These are phyloP conservation scores for Ectemnius continuus DNA, from an alignment of 2,888 invertebrate species.

Conservation along the genomic window DNA sequence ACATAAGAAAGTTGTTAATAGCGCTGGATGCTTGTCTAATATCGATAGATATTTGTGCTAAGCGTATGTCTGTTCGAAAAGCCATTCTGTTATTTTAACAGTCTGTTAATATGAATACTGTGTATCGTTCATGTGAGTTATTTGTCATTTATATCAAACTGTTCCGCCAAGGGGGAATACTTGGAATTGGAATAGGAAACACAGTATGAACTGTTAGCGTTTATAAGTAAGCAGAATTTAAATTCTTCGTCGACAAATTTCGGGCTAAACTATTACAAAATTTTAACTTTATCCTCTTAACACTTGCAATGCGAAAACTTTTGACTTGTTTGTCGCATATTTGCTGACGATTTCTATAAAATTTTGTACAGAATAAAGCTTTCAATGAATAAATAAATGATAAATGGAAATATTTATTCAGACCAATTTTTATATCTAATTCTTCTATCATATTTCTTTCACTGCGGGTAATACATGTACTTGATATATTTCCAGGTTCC, in stretches of 20 bases:
- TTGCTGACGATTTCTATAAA: constrained; percentile 45
- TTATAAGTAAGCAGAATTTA: neutral
- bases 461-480: neutral
- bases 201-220: neutral
- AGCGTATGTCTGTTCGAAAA: constrained; percentile 18
- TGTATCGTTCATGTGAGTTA: constrained; percentile 24
- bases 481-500: no score
- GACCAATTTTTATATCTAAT: neutral
- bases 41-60: constrained; percentile 15
- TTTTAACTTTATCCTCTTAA: constrained; percentile 8
- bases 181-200: neutral
- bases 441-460: no score
- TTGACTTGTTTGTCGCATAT: constrained; percentile 28
- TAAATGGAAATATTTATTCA: constrained; percentile 40
- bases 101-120: constrained; percentile 1
- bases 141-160: neutral
- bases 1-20: constrained; percentile 39
- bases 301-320: constrained; percentile 7
- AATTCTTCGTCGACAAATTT: constrained; percentile 13
- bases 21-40: constrained; percentile 27
- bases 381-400: constrained; percentile 42
- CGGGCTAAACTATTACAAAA: neutral
- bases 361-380: constrained; percentile 54
- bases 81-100: constrained; percentile 16
- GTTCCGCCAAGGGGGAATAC: neutral